Evolutionary conservation across 2,888 invertebrate species (phyloP), one percentile per base, ranked within the genome.

Genomic region (Bruchidius siliquastri): DNA sequence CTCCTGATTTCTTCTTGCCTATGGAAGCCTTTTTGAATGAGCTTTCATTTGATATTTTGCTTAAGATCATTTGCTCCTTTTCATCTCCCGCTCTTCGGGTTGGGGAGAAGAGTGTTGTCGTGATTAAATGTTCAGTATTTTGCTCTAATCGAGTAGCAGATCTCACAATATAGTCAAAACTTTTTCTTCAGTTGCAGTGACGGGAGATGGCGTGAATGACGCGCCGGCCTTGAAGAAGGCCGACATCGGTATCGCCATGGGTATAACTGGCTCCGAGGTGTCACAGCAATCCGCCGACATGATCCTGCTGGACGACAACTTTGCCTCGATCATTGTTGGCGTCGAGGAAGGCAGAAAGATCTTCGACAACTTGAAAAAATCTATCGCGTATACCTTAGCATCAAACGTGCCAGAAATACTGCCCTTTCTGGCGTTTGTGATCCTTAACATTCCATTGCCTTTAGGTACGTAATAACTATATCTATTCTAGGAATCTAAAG

Each of bases 281-380:
- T 93, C 93, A 6, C 95, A 96, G 86, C 94, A 96, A 85, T 95
- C 96, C 0, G 96, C 96, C 8, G 96, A 96, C 83, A 95, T 96
- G 90, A 94, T 96, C 83, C 87, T 96, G 75, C 88, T 96, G 86
- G 96, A 96, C 81, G 96, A 96, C 83, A 96, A 96, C 86, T 96
- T 96, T 83, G 94, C 95, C 0, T 94, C 95, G 0, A 95, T 96
- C 75, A 95, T 96, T 0, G 92, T 91, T 0, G 96, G 95, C 70
- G 93, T 96, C 21, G 95, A 96, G 84, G 93, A 94, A 84, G 93
- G 94, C n/a, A 88, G 94, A 71, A 88, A 93, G 80, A 95, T 95
- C 84, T 95, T 94, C 83, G 95, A 95, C 84, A 95, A 95, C 84
- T 86, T 95, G 79, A 95, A 95, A 85, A 95, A 95, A 86, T 94